Conservation (phyloP, 2,113 vertebrate species). For the Cyanocitta stelleri region DNA sequence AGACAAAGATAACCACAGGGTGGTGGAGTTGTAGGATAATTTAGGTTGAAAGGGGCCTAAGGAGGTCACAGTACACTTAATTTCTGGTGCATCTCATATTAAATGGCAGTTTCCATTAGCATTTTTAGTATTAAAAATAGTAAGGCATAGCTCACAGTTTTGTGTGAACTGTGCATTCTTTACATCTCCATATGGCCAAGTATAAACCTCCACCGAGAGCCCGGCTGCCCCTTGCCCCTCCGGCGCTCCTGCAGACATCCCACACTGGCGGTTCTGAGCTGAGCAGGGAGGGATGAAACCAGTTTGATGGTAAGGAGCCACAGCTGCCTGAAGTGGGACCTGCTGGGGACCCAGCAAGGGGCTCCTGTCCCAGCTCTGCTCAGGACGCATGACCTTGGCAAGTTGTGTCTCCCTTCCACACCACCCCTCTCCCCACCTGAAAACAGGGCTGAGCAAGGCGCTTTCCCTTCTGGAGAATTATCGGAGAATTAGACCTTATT, state of each 20-base stretch:
- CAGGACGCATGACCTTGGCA: background rate
- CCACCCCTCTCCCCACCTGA: background rate
- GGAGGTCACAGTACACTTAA: background rate
- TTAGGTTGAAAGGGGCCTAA: background rate
- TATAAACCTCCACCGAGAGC: background rate
- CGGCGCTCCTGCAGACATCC: fast-evolving
- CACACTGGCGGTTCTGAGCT: background rate
- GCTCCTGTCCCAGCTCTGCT: fast-evolving
- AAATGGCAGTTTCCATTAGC: background rate
- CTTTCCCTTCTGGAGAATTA: background rate
- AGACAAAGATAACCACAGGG: background rate
- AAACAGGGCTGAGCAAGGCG: background rate
- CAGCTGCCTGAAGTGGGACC: background rate
- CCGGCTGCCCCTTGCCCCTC: background rate
- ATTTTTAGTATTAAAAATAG: background rate
- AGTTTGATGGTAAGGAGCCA: background rate
- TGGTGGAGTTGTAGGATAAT: background rate
- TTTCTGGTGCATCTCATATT: background rate
- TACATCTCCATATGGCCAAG: background rate
- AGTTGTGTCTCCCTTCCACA: background rate
- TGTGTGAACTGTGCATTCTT: background rate
- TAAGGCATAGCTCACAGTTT: background rate
- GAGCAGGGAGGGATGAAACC: background rate
- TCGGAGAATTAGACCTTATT: background rate
- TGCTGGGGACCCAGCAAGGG: background rate